Base-by-base conservation (phyloP, 92 coral and sea anemone species). In the Heliopora coerulea region DNA sequence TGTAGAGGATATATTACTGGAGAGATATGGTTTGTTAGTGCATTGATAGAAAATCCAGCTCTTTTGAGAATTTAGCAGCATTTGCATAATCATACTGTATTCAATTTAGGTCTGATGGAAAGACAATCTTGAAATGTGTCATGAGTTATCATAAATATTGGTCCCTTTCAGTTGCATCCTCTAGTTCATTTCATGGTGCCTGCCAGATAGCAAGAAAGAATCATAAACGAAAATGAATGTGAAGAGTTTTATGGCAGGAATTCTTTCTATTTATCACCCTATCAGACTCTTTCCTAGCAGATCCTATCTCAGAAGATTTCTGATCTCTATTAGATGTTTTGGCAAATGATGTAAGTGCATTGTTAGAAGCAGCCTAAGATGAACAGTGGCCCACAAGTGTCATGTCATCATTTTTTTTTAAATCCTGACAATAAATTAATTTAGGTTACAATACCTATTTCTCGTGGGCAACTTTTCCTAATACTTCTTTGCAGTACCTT, bases 131-230 rank as follows among this genome's bases (percentile, higher is more conserved):
- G 87, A 46, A 70, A 78, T 66, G 58, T 78, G 31, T 34, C 29
- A 44, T 78, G 83, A 80, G 80, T 80, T 17, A 62, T 70, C 74
- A 83, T 83, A 11, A 68, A 78, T 39, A 83, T 74, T 21, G 83
- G 68, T 15, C 83, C 82, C 3, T 83, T 13, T 52, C 28, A 37
- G 14, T 57, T 82, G 23, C 81, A 74, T 49, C 57, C 70, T 6
- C 21, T 74, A 23, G 23, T 21, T n/a, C 76, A 82, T 49, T 65
- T 82, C 8, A 28, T 52, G 15, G 18, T 82, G 28, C 58, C 46
- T 21, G 31, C 27, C 0, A 77, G 65, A 48, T 14, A 31, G 66
- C 27, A 29, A 21, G 9, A 15, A 65, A 25, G 82, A 82, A 17
- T 40, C 72, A 75, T 31, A 40, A 9, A n/a, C 48, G 46, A 17